Percentiles rank a stretch among this genome's conserved stretches.
These are phyloP conservation scores for Sciurus vulgaris DNA, from an alignment of 2,797 vertebrate species.

Conservation along the genomic window DNA sequence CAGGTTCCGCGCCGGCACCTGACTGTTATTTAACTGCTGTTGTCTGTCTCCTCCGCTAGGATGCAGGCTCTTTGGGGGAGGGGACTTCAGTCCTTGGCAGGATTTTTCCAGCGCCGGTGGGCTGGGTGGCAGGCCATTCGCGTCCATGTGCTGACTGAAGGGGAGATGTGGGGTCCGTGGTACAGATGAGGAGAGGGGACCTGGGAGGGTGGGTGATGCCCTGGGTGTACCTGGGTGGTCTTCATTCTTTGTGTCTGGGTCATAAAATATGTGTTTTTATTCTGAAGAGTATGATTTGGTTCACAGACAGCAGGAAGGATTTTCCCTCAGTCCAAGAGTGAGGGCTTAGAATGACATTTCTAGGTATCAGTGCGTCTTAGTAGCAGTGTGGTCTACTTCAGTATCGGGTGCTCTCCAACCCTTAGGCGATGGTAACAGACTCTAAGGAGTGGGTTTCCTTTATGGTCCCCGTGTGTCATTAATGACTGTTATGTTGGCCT, in stretches of 20 bases:
- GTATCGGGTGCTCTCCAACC: not conserved
- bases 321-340: not conserved
- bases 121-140: rapidly evolving
- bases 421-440: not conserved
- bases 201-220: not conserved
- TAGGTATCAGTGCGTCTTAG: not conserved
- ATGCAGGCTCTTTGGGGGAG: not conserved
- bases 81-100: not conserved
- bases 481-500: not conserved
- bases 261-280: not conserved
- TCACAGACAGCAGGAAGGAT: not conserved
- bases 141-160: not conserved
- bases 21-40: not conserved
- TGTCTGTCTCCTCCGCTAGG: not conserved
- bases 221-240: not conserved
- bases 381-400: not conserved
- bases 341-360: not conserved
- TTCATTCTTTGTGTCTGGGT: not conserved
- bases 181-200: not conserved
- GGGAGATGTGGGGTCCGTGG: not conserved
- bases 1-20: not conserved
- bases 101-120: not conserved
- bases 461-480: not conserved
- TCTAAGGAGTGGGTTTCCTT: not conserved
- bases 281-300: not conserved